Conservation (phyloP, 1,140 invertebrate species). For the Hyposmocoma kahamanoa region DNA sequence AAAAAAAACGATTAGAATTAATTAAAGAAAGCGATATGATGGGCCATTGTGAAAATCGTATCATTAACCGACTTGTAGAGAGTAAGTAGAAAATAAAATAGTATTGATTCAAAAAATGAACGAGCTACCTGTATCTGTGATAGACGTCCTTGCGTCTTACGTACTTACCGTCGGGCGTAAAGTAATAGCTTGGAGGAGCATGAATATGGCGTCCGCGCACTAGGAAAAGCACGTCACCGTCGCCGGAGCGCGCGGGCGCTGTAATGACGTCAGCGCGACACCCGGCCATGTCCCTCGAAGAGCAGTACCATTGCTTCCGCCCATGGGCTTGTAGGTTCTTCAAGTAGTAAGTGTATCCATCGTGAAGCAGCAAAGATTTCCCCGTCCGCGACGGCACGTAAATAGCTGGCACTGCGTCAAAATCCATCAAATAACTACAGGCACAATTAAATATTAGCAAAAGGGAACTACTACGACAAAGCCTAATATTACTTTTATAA, state of each 20-base stretch:
- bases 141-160: slow-evolving; percentile 62
- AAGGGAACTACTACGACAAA: too few relatives aligned
- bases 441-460: too few relatives aligned
- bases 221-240: slow-evolving; percentile 52
- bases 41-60: background rate
- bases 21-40: background rate
- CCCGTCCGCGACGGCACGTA: slow-evolving; percentile 69
- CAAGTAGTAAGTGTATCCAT: slow-evolving; percentile 64
- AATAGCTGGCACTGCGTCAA: slow-evolving; percentile 55
- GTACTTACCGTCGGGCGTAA: slow-evolving; percentile 63
- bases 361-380: slow-evolving; percentile 60
- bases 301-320: slow-evolving; percentile 67
- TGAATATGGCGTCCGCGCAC: slow-evolving; percentile 60
- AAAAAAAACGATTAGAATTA: slow-evolving; percentile 1
- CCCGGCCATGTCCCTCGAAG: slow-evolving; percentile 60
- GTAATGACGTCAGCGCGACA: slow-evolving; percentile 66
- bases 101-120: background rate
- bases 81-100: slow-evolving; percentile 7
- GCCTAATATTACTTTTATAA: too few relatives aligned
- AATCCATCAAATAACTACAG: slow-evolving; percentile 9
- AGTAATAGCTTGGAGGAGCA: slow-evolving; percentile 56
- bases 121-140: slow-evolving; percentile 53
- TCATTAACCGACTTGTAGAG: background rate
- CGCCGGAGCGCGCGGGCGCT: slow-evolving; percentile 37
- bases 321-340: slow-evolving; percentile 64